A percentile compares a stretch with the other conserved stretches of the same genome.
Evolutionary conservation across 2,797 vertebrate species (phyloP).

Genomic region (Pterois miles): DNA sequence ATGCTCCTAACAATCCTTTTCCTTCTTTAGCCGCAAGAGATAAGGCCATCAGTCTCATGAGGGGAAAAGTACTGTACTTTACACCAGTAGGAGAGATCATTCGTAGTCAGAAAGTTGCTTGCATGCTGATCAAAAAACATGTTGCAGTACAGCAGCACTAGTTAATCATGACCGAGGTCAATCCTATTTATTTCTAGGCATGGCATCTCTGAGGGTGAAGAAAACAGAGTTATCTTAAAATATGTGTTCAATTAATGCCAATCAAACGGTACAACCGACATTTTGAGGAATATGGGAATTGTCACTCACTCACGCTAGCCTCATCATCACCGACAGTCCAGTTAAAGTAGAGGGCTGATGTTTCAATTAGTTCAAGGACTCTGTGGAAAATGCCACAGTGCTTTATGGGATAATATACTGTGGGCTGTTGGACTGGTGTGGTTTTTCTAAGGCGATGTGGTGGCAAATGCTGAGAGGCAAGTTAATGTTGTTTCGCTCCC

Average conservation of each 20-base stretch:
- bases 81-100: not conserved
- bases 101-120: conserved; percentile 10
- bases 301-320: conserved; percentile 5
- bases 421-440: conserved; percentile 29
- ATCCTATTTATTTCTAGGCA: not conserved
- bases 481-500: conserved; percentile 75
- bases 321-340: conserved; percentile 8
- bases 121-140: not conserved
- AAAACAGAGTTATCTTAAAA: conserved; percentile 8
- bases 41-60: conserved; percentile 16
- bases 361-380: conserved; percentile 59
- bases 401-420: conserved; percentile 31
- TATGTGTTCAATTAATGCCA: conserved; percentile 28
- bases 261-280: conserved; percentile 14
- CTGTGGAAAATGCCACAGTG: conserved; percentile 30
- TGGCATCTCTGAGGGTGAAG: not conserved
- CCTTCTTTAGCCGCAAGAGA: conserved; percentile 29
- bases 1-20: conserved; percentile 35
- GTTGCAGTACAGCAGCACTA: not conserved
- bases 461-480: conserved; percentile 71
- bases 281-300: conserved; percentile 17
- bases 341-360: conserved; percentile 27
- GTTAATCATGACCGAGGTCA: not conserved
- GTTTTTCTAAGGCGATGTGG: conserved; percentile 74
- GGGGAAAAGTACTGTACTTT: not conserved